A percentile compares a stretch with the other conserved stretches of the same genome.
These are phyloP conservation scores for Brachyrhaphis roseni DNA, from an alignment of 2,797 vertebrate genomes.

Conservation along the genomic window DNA sequence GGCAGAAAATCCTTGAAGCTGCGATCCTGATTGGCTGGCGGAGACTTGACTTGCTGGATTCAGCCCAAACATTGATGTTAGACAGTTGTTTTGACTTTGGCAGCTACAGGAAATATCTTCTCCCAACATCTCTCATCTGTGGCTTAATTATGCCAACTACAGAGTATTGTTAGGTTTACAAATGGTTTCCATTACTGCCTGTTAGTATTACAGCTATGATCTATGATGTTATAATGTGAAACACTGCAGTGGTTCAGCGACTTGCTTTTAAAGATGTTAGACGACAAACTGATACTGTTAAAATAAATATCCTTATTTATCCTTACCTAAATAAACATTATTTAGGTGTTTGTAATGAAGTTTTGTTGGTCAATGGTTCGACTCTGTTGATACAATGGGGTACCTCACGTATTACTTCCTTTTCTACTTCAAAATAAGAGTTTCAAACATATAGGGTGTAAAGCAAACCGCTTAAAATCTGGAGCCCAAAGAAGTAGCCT, in stretches of 20 bases:
- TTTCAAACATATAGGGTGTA: not conserved
- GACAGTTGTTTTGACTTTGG: constrained; percentile 41
- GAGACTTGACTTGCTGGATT: not conserved
- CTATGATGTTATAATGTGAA: constrained; percentile 14
- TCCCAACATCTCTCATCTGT: constrained; percentile 16
- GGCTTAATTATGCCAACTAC: not conserved
- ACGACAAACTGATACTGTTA: not conserved
- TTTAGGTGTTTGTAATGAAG: not conserved
- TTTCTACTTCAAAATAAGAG: not conserved
- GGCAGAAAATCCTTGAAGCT: constrained; percentile 7
- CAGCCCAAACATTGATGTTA: constrained; percentile 16
- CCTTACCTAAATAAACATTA: not conserved
- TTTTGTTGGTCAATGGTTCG: not conserved
- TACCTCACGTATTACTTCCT: not conserved
- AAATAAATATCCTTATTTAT: no score
- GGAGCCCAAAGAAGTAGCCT: not conserved
- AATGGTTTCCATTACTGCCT: constrained; percentile 20
- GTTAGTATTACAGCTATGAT: constrained; percentile 19
- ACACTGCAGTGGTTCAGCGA: not conserved
- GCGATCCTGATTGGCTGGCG: not conserved
- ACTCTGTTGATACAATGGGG: not conserved
- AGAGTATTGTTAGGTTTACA: constrained; percentile 12
- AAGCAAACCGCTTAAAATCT: not conserved
- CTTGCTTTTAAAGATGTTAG: not conserved
- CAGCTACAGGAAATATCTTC: constrained; percentile 22